These are phyloP conservation scores for Euglossa dilemma DNA, from an alignment of 1,140 invertebrate species.

Conservation along the genomic window DNA sequence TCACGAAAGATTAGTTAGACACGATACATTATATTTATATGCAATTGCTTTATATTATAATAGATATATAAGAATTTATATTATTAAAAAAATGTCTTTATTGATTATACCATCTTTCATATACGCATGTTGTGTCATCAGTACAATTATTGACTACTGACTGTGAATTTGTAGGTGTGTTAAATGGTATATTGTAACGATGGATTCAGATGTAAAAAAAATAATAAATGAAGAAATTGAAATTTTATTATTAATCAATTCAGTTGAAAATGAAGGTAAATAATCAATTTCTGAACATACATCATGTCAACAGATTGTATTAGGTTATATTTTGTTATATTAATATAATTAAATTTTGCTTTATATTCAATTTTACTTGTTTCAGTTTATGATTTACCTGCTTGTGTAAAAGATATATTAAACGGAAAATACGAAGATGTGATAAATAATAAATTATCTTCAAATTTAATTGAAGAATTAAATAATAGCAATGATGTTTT, in stretches of 20 bases:
- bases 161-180: not conserved
- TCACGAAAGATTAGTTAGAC: not conserved
- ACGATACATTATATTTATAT: not conserved
- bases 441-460: conserved; percentile 49
- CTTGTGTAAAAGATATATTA: conserved; percentile 47
- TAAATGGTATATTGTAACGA: conserved; percentile 1
- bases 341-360: not conserved
- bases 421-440: conserved; percentile 57
- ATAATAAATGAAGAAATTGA: conserved; percentile 34
- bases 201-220: conserved; percentile 19
- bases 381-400: conserved; percentile 36
- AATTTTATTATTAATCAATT: conserved; percentile 56
- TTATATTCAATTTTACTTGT: conserved; percentile 18
- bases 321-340: conserved; percentile 16
- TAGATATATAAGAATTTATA: not conserved
- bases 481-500: conserved; percentile 43
- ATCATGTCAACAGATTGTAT: not conserved
- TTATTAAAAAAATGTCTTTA: not conserved
- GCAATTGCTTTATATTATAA: not conserved
- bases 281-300: conserved; percentile 1
- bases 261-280: conserved; percentile 40
- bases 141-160: not conserved
- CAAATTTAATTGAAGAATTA: conserved; percentile 24
- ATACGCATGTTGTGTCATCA: not conserved
- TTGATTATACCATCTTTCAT: too few relatives aligned